phyloP scores from a whole-genome alignment of 2,113 vertebrate genomes.

The Megatriorchis doriae region DNA sequence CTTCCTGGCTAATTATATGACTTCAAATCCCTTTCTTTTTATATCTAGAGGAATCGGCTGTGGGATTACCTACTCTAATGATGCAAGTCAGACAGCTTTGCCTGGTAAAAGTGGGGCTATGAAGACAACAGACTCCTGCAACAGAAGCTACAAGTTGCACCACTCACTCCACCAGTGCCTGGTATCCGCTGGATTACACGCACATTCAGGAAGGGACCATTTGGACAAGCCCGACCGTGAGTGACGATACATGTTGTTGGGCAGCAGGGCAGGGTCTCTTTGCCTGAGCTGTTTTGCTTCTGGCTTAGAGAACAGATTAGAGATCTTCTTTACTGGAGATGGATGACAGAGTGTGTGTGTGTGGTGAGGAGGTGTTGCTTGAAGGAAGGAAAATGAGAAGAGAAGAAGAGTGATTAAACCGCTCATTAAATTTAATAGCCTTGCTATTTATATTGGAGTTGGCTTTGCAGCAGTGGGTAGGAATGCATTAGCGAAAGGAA shows the following conservation, averaged over 20 bases:
- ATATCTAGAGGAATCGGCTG: background rate
- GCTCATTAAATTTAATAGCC: background rate
- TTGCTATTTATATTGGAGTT: background rate
- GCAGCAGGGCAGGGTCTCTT: background rate
- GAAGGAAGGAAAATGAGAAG: background rate
- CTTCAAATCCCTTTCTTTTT: background rate
- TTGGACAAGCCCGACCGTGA: too few species aligned
- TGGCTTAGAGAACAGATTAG: background rate
- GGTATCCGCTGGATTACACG: accelerated
- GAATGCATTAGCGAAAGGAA: background rate
- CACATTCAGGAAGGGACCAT: accelerated
- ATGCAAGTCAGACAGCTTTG: accelerated
- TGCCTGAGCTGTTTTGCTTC: background rate
- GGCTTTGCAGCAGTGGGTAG: background rate
- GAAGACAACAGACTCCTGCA: background rate
- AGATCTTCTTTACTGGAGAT: background rate
- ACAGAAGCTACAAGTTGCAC: accelerated
- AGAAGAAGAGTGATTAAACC: background rate
- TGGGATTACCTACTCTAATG: background rate
- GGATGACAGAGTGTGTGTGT: background rate
- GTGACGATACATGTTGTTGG: accelerated
- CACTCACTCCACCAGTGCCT: accelerated
- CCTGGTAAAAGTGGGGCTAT: background rate
- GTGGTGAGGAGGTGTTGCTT: background rate
- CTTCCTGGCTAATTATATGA: background rate